These are phyloP conservation scores for Hirundichthys speculiger DNA, from an alignment of 2,113 vertebrate genomes.

Conservation along the genomic window DNA sequence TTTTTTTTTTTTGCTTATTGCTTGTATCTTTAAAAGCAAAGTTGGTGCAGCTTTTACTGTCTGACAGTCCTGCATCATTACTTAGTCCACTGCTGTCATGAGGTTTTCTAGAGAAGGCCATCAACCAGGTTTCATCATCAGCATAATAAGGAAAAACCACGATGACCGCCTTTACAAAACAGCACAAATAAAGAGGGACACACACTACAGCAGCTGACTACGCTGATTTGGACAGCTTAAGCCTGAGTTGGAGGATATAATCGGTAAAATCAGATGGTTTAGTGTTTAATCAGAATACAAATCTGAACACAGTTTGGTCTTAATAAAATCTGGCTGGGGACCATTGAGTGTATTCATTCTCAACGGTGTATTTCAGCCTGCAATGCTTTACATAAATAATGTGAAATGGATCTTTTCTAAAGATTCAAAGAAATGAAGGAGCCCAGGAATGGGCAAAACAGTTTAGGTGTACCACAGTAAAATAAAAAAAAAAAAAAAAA, in stretches of 20 bases:
- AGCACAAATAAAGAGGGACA: background rate
- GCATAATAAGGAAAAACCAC: constrained; percentile 33
- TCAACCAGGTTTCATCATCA: constrained; percentile 29
- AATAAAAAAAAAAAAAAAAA: too few relatives aligned
- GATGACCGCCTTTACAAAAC: constrained; percentile 35
- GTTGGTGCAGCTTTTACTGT: background rate
- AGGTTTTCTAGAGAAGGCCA: constrained; percentile 10
- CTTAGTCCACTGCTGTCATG: background rate
- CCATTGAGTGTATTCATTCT: background rate
- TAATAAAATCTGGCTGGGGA: background rate
- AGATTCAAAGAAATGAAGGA: too few relatives aligned
- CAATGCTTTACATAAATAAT: too few relatives aligned
- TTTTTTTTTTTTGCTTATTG: background rate
- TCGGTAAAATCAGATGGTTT: constrained; percentile 41
- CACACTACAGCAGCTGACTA: constrained; percentile 8
- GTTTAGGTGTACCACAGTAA: too few relatives aligned
- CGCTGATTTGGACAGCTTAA: constrained; percentile 33
- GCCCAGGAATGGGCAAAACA: too few relatives aligned
- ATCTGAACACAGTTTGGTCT: constrained; percentile 1
- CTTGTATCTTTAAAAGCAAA: background rate
- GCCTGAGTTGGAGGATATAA: constrained; percentile 21
- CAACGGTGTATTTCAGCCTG: too few relatives aligned
- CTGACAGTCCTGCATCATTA: background rate
- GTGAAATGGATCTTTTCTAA: too few relatives aligned
- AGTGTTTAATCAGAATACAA: constrained; percentile 27